Base-by-base conservation (phyloP, 2,113 vertebrate genomes). In the Cottus gobio region DNA sequence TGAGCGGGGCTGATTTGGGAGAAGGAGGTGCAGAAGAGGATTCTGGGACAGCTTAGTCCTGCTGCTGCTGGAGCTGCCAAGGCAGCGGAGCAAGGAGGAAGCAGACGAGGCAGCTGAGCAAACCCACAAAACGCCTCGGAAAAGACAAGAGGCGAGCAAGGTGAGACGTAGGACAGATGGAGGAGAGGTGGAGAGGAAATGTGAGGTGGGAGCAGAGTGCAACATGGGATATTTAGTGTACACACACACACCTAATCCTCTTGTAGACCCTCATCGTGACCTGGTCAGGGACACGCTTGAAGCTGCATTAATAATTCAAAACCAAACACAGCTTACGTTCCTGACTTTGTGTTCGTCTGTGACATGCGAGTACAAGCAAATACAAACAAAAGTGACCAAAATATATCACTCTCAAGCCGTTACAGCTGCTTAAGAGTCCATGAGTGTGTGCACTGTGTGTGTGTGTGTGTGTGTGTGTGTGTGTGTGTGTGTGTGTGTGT, bases 331-430 rank as follows among this genome's bases (percentile, higher is more conserved):
- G 56, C 60, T 82, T 67, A 24, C 58, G 83, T 89, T 86, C 75
- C 62, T 79, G 50, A 71, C 79, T 77, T 42, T 39, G 22, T 30
- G 18, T 26, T 56, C 4, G 4, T 62, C 31, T 42, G 34, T 66
- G 48, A 68, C 72, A 72, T 44, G 15, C 18, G 63, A 70, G 60
- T 62, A n/a, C 68, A 44, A 63, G 48, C 66, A 62, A 69, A 71
- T 52, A 62, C 60, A 84, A 74, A n/a, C 8, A 89, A 66, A 75
- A 75, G 30, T 15, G 86, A 93, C 74, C 82, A 94, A 93, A 92
- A 93, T 90, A 85, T 71, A 93, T 94, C 93, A 95, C 88, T 93
- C 94, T 91, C 89, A 93, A 93, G 87, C 89, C 94, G 94, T 85
- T 86, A 91, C 89, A 86, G 69, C 71, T 56, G 24, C 22, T 56